phyloP scores from a whole-genome alignment of 2,888 invertebrate species.

The Caenorhabditis macrosperma region DNA sequence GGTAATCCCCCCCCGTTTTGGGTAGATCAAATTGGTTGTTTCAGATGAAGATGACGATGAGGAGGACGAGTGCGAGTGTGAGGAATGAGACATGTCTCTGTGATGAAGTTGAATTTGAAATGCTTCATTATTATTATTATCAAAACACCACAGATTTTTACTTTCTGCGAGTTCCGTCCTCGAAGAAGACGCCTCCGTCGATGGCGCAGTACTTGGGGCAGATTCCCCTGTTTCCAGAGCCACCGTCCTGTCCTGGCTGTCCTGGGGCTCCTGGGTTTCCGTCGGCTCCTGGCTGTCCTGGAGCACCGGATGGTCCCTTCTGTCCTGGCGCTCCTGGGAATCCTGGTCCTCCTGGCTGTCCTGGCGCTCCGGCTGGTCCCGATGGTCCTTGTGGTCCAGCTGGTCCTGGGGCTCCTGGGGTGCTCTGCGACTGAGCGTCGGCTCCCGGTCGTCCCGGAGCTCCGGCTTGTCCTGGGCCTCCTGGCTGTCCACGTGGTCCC shows the following conservation, averaged over 20 bases:
- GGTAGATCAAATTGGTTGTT: too few species aligned
- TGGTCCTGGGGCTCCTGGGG: constrained; percentile 65
- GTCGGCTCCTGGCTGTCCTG: constrained; percentile 67
- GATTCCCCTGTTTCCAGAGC: constrained; percentile 74
- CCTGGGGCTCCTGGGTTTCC: constrained; percentile 68
- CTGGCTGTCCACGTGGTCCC: constrained; percentile 71
- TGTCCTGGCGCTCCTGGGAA: constrained; percentile 65
- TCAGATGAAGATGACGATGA: background rate
- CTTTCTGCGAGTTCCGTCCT: constrained; percentile 73
- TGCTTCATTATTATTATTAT: constrained; percentile 2
- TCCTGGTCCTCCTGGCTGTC: constrained; percentile 64
- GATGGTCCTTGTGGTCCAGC: constrained; percentile 62
- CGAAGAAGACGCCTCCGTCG: constrained; percentile 78
- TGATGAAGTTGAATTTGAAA: background rate
- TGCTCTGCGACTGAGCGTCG: constrained; percentile 31
- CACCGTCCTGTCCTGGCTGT: constrained; percentile 64
- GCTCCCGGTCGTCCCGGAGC: constrained; percentile 60
- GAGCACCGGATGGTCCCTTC: constrained; percentile 66
- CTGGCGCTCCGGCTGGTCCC: constrained; percentile 65
- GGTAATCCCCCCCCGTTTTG: too few species aligned
- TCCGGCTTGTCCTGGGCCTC: constrained; percentile 66
- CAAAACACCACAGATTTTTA: constrained; percentile 12
- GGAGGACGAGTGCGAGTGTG: constrained; percentile 3
- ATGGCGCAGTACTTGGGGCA: constrained; percentile 78
- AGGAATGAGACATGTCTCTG: background rate